Conservation (phyloP, 1,140 invertebrate species). For the Xylocopa sonorina region DNA sequence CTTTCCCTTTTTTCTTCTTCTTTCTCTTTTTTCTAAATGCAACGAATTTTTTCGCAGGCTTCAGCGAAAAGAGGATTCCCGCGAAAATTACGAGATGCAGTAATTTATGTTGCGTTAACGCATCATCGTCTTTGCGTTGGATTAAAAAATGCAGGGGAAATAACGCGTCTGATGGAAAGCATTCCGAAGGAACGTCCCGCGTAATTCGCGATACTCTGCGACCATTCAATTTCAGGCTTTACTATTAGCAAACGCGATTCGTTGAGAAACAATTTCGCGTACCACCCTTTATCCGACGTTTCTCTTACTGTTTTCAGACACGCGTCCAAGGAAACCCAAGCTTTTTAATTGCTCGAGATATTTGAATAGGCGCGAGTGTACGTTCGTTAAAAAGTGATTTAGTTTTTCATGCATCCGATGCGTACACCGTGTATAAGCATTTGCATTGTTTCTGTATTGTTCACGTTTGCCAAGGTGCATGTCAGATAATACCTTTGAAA, state of each 20-base stretch:
- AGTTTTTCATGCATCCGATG: neutral
- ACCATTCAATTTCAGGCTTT: too few species aligned
- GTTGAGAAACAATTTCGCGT: too few species aligned
- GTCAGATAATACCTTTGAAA: too few species aligned
- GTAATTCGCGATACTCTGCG: too few species aligned
- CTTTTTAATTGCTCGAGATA: neutral
- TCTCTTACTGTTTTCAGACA: too few species aligned
- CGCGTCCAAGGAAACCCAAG: neutral
- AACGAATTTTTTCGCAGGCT: neutral
- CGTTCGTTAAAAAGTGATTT: neutral
- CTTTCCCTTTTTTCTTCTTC: neutral
- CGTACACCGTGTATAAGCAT: neutral
- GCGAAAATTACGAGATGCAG: neutral
- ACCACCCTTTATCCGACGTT: too few species aligned
- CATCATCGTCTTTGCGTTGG: neutral
- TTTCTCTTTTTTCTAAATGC: neutral
- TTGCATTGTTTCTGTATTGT: neutral
- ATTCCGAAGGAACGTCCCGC: too few species aligned
- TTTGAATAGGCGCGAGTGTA: neutral
- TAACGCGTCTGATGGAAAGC: too few species aligned
- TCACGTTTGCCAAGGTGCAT: too few species aligned
- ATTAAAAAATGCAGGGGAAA: neutral
- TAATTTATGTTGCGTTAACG: neutral
- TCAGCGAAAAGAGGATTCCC: neutral
- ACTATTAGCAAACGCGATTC: too few species aligned